Base-by-base conservation (phyloP, 2,113 vertebrate species). In the Murina feae region DNA sequence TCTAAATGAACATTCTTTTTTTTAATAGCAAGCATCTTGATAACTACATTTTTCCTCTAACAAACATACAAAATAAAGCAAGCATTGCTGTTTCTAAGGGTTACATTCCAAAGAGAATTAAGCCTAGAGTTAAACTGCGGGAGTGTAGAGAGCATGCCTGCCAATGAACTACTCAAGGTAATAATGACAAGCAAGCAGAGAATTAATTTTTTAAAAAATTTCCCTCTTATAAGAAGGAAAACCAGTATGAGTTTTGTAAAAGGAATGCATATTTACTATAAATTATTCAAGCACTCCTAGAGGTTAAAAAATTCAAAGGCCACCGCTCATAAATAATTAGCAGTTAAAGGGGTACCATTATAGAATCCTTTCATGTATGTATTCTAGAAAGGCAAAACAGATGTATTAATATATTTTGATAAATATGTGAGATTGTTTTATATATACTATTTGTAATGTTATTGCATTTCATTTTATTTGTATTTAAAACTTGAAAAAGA, bases 261-360 rank as follows among this genome's bases (percentile, higher is more conserved):
- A 90, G 90, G 72, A 92, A 94, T 51, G 69, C 86, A 71, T 72
- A 60, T 17, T 94, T 89, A 71, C 25, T 94, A 96, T 95, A 93
- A 96, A 97, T 96, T 91, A 96, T 97, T 96, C 80, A 94, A 94
- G 42, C 28, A 81, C 78, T 63, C 51, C 80, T 32, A 92, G 83
- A 94, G 81, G 86, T 92, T 94, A 97, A 95, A 95, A 92, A 87
- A 63, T 94, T 94, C 95, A 97, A 96, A 95, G 89, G 91, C 63
- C 82, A 95, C 49, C 49, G 37, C 86, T 95, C 88, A 94, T 92
- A 94, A 96, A 93, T 92, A 96, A 97, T 95, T 80, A 95, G 72
- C 65, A 55, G 69, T 92, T 92, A 92, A 86, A 14, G 80, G 58
- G 42, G 9, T 44, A 81, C 47, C 86, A 80, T 51, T 65, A 58